These are phyloP conservation scores for Cryptus armator DNA, from an alignment of 2,888 invertebrate species.

Conservation along the genomic window DNA sequence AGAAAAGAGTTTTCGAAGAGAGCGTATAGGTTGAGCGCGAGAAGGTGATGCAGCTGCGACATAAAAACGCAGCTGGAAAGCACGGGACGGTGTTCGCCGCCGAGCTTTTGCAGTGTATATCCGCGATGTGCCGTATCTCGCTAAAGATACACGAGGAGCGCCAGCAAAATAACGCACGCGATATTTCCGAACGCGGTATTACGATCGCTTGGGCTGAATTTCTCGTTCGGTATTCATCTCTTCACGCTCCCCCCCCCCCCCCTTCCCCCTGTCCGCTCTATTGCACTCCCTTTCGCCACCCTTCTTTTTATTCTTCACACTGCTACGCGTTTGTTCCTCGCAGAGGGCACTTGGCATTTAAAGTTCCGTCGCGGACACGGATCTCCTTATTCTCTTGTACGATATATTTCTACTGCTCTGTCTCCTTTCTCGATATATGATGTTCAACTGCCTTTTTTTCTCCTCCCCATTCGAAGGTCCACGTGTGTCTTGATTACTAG, in stretches of 20 bases:
- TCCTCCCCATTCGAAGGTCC: conserved; percentile 53
- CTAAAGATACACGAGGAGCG: conserved; percentile 40
- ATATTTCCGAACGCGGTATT: conserved; percentile 59
- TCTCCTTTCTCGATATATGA: conserved; percentile 66
- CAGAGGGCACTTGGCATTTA: conserved; percentile 44
- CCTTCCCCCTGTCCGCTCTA: background rate
- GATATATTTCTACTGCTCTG: conserved; percentile 70
- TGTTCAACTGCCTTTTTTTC: conserved; percentile 50
- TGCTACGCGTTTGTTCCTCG: conserved; percentile 43
- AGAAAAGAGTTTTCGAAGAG: conserved; percentile 11
- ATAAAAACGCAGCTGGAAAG: conserved; percentile 74
- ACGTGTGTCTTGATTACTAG: background rate
- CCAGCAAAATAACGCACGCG: conserved; percentile 1
- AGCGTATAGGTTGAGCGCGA: conserved; percentile 18
- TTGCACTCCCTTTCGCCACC: background rate
- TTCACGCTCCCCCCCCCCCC: conserved; percentile 37
- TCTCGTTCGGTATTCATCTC: conserved; percentile 67
- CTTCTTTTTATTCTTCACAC: conserved; percentile 7
- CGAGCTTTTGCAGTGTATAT: conserved; percentile 62
- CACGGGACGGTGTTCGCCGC: conserved; percentile 51
- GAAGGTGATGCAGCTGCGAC: conserved; percentile 70
- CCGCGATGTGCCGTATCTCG: conserved; percentile 41
- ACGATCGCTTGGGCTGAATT: conserved; percentile 59
- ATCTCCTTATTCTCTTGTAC: conserved; percentile 33
- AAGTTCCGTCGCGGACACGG: conserved; percentile 38